Evolutionary conservation across 2,797 vertebrate species (phyloP), one percentile per base, ranked within the genome.

Genomic region (Gobio occitaniae): DNA sequence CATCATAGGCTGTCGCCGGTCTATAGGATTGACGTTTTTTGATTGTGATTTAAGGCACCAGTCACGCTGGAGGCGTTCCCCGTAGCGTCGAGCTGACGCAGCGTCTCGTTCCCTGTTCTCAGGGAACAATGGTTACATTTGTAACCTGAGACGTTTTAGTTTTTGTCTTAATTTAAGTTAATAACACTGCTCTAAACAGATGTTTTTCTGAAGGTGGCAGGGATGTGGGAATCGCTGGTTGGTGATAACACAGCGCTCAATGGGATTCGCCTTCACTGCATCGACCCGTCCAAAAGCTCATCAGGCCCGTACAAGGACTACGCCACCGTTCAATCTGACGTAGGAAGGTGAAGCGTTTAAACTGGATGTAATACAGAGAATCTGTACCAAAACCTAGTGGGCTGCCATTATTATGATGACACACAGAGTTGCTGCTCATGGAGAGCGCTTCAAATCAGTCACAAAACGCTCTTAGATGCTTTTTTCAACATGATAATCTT

Each of bases 161-260:
- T 17, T 52, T 15, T 50, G 4, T 52, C 6, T 52, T 52, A 52
- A 6, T 52, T 15, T 17, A 52, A 52, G 15, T 16, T 50, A 52
- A 56, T 56, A 21, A 8, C 52, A 21, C 3, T 61, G 59, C n/a
- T 61, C n/a, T 65, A 32, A 65, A 65, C 12, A 1, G 61, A 7
- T 72, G 25, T 48, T 32, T 72, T 48, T n/a, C 38, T 78, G 74
- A 38, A 90, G 89, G 86, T 90, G 47, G 87, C 87, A 47, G 84
- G 86, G n/a, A 78, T 76, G 77, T 89, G 86, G 87, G 89, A 88
- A 44, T 90, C 87, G 29, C 74, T 90, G 61, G 63, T 88, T 44
- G 89, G 89, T 59, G 89, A 90, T 82, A 88, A 90, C 75, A 90
- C 87, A 5, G 89, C 89, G 4, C 80, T 90, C 15, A 90, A 88